phyloP scores from a whole-genome alignment of 2,797 vertebrate species.

The Rhinophrynus dorsalis region DNA sequence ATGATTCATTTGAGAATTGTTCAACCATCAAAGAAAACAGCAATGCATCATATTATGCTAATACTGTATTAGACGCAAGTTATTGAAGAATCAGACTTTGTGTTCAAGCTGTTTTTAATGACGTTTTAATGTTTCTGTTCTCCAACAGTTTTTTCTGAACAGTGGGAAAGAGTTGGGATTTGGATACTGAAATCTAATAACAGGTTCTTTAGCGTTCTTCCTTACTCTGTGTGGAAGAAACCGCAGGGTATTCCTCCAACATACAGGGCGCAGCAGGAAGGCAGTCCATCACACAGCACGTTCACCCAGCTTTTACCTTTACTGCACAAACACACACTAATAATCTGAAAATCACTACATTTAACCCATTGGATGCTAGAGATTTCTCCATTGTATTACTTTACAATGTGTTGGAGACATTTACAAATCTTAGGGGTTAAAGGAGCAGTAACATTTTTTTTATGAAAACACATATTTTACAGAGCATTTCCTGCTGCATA shows the following conservation, averaged over 20 bases:
- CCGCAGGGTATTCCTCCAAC: background rate
- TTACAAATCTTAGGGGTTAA: no score
- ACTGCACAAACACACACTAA: conserved; percentile 7
- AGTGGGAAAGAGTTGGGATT: conserved; percentile 44
- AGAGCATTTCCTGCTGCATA: no score
- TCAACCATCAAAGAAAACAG: background rate
- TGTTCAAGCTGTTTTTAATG: conserved; percentile 47
- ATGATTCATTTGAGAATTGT: background rate
- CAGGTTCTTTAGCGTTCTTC: conserved; percentile 20
- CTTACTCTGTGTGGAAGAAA: conserved; percentile 42
- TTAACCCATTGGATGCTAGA: no score
- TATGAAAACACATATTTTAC: no score
- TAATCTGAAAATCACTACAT: conserved; percentile 11
- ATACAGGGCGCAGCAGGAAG: conserved; percentile 32
- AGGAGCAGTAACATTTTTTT: no score
- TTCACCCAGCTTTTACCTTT: background rate
- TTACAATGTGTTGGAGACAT: no score
- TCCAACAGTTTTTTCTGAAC: conserved; percentile 43
- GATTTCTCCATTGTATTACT: no score
- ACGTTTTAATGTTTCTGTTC: conserved; percentile 50
- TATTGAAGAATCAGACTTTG: background rate
- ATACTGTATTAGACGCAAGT: conserved; percentile 1
- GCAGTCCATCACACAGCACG: conserved; percentile 1
- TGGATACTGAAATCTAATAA: conserved; percentile 23
- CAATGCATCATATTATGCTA: conserved; percentile 4